A percentile compares a stretch with the other conserved stretches of the same genome.
phyloP scores from a whole-genome alignment of 2,888 invertebrate species.

The Mactromeris polynyma region DNA sequence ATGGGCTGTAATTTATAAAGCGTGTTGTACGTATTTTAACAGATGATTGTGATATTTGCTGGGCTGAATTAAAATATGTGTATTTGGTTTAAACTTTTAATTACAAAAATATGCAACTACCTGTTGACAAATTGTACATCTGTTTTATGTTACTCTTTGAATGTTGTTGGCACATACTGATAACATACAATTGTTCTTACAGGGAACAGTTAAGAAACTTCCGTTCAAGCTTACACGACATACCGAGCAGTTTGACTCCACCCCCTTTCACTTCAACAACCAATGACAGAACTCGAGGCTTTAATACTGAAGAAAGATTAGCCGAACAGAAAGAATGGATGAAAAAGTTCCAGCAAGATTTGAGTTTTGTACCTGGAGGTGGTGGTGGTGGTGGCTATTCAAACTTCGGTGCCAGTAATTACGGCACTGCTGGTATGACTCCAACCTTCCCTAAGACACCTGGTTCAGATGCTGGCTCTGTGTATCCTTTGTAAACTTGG shows the following conservation, averaged over 20 bases:
- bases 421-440: background rate
- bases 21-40: too few relatives aligned
- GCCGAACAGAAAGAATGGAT: slow-evolving; percentile 83
- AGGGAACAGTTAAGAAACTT: slow-evolving; percentile 82
- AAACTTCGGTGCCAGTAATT: background rate
- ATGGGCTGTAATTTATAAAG: too few relatives aligned
- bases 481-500: slow-evolving; percentile 80
- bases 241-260: slow-evolving; percentile 44
- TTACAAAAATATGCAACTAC: too few relatives aligned
- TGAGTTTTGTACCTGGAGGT: slow-evolving; percentile 72
- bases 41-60: too few relatives aligned
- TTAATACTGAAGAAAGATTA: slow-evolving; percentile 79
- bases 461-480: slow-evolving; percentile 78
- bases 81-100: too few relatives aligned
- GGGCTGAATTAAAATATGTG: too few relatives aligned
- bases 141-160: too few relatives aligned
- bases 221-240: slow-evolving; percentile 72
- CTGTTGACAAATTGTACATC: too few relatives aligned
- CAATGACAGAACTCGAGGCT: slow-evolving; percentile 45
- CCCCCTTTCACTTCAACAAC: slow-evolving; percentile 45
- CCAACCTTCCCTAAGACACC: slow-evolving; percentile 67
- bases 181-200: slow-evolving; percentile 27
- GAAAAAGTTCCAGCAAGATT: slow-evolving; percentile 76
- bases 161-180: too few relatives aligned
- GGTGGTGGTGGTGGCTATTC: background rate